These are phyloP conservation scores for Limulus polyphemus DNA, from an alignment of 2,888 invertebrate species.

Conservation along the genomic window DNA sequence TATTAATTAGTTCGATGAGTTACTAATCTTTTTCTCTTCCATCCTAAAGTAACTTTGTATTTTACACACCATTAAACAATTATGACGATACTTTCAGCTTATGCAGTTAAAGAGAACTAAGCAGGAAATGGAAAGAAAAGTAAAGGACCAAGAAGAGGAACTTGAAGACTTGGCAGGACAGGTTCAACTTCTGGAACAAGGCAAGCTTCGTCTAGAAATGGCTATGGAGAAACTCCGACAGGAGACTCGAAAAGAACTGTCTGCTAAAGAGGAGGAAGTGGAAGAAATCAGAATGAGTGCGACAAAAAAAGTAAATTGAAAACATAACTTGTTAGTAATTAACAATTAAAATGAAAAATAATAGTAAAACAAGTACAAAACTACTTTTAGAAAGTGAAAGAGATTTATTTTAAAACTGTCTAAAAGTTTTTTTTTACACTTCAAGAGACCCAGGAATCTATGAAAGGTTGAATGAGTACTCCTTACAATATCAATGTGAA, in stretches of 20 bases:
- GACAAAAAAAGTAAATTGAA: constrained; percentile 61
- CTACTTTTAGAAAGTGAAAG: too few species aligned
- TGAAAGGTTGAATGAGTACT: too few species aligned
- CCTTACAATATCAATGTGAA: too few species aligned
- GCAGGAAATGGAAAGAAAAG: constrained; percentile 71
- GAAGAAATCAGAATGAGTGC: constrained; percentile 81
- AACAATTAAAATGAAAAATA: background rate
- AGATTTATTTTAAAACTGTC: too few species aligned
- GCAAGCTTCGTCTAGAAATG: constrained; percentile 87
- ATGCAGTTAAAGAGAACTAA: constrained; percentile 66
- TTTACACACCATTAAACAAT: too few species aligned
- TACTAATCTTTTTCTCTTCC: too few species aligned
- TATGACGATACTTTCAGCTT: constrained; percentile 18
- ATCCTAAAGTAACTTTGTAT: too few species aligned
- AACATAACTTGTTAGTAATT: constrained; percentile 8
- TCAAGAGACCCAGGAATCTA: too few species aligned
- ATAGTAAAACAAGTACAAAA: background rate
- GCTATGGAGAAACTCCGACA: constrained; percentile 79
- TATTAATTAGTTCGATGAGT: too few species aligned
- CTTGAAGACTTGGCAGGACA: constrained; percentile 88
- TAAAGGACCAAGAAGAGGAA: constrained; percentile 71
- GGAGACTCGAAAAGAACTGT: constrained; percentile 74
- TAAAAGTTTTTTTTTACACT: too few species aligned
- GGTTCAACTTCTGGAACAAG: constrained; percentile 77
- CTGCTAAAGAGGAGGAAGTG: constrained; percentile 81